Conservation (phyloP, 2,888 invertebrate genomes). For the Synanthedon tipuliformis region DNA sequence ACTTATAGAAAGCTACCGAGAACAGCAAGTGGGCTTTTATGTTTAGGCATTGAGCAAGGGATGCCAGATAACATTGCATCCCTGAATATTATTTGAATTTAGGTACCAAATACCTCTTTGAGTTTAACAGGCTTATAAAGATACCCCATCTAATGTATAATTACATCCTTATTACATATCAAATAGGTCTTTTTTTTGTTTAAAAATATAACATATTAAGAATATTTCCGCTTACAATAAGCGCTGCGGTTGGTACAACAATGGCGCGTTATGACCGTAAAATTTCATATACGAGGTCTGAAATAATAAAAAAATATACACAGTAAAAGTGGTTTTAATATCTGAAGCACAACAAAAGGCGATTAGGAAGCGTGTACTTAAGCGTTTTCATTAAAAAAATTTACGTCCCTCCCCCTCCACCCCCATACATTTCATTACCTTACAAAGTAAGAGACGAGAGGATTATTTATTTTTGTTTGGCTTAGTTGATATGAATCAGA, state of each 20-base stretch:
- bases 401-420: conserved; percentile 20
- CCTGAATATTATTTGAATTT: too few relatives aligned
- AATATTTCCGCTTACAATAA: neutral
- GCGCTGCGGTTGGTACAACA: neutral
- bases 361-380: conserved; percentile 20
- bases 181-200: too few relatives aligned
- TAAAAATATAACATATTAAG: too few relatives aligned
- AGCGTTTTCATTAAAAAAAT: conserved; percentile 28
- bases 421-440: conserved; percentile 34
- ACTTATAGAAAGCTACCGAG: too few relatives aligned
- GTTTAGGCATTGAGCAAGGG: too few relatives aligned
- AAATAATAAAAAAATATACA: neutral
- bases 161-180: too few relatives aligned
- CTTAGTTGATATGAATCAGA: too few relatives aligned
- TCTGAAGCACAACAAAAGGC: conserved; percentile 17
- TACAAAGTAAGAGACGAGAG: conserved; percentile 36
- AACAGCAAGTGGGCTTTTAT: too few relatives aligned
- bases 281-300: neutral
- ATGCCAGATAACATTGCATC: too few relatives aligned
- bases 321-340: neutral
- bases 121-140: too few relatives aligned
- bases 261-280: neutral
- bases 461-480: conserved; percentile 26
- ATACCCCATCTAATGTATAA: too few relatives aligned
- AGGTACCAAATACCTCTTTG: too few relatives aligned